phyloP scores from a whole-genome alignment of 2,113 vertebrate species.

The Corythaixoides concolor region DNA sequence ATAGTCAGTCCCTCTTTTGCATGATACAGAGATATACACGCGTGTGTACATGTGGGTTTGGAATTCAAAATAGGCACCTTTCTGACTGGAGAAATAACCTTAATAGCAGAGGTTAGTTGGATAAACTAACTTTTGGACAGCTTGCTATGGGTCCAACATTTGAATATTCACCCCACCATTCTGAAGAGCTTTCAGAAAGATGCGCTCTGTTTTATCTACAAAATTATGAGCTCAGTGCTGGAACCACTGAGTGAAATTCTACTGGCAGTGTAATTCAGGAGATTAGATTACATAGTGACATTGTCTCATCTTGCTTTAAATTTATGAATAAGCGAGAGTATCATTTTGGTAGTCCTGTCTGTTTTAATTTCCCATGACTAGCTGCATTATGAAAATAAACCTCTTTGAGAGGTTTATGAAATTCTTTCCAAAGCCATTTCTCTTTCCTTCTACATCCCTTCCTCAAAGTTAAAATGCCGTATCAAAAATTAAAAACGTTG shows the following conservation, averaged over 20 bases:
- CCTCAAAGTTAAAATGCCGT: background rate
- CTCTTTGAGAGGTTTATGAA: background rate
- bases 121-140: background rate
- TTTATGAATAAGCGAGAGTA: background rate
- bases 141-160: background rate
- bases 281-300: background rate
- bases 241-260: background rate
- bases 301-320: background rate
- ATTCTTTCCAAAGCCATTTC: background rate
- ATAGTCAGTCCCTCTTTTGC: background rate
- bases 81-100: background rate
- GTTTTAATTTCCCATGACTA: background rate
- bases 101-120: background rate
- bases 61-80: background rate
- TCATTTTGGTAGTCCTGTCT: background rate
- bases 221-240: background rate
- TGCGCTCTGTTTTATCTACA: background rate
- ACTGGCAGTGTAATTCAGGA: background rate
- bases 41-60: background rate
- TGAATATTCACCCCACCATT: background rate
- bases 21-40: fast-evolving
- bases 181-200: background rate
- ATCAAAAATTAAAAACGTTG: background rate
- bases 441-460: background rate
- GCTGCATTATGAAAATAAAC: background rate